Evolutionary conservation across 2,797 vertebrate genomes (phyloP), one percentile per base, ranked within the genome.

Genomic region (Tapera naevia): DNA sequence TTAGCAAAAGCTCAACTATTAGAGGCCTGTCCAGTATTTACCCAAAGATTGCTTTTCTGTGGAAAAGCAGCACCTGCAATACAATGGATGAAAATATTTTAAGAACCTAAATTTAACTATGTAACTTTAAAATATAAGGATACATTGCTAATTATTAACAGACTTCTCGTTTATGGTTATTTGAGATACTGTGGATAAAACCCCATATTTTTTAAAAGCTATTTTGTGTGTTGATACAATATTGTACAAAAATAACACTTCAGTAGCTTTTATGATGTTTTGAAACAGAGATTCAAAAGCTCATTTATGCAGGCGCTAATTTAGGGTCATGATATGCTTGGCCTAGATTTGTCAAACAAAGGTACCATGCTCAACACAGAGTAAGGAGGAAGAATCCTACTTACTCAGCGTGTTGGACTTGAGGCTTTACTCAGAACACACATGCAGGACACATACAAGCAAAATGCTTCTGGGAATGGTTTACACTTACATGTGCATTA

Each of bases 381-480:
- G 5, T 24, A 46, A 64, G 28, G 3, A 65, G 11, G 45, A 76
- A 69, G 7, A 69, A 43, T n/a, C 58, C 32, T 35, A n/a, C 23
- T 66, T 50, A 32, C 23, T 80, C 22, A 27, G 12, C n/a, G 24
- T 50, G 32, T 54, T 72, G 46, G 45, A 67, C 17, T 70, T 65
- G 3, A 32, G 28, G 60, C 35, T 86, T 71, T 41, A 78, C 6
- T 33, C 23, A 71, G 33, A 67, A 56, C 13, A 51, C 2, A 43
- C 1, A 17, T 21, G 32, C 17, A 60, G 41, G 32, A 86, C 0
- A 5, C 1, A 3, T 19, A 62, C 0, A 0, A 0, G 0, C 14
- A 30, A 58, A 70, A 67, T 17, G 18, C 9, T 60, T 51, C 62
- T 64, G 53, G 23, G 30, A 80, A 56, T 30, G 9, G 7, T 33